Evolutionary conservation across 2,888 invertebrate species (phyloP).

Genomic region (Plagodis dolabraria): DNA sequence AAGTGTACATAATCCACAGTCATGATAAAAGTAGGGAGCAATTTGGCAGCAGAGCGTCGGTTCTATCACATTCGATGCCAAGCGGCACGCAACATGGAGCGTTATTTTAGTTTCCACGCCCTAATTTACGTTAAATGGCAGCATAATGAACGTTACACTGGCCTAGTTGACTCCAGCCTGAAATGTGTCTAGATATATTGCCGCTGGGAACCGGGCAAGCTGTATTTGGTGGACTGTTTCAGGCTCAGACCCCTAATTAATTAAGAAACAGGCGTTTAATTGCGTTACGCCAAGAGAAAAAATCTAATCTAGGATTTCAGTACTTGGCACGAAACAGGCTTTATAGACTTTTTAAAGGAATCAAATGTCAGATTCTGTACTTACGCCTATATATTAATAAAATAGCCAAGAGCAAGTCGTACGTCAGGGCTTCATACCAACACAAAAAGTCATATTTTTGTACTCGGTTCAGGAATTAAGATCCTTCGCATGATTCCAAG

Average conservation of each 20-base stretch:
- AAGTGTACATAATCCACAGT: slow-evolving; percentile 61
- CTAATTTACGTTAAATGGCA: slow-evolving; percentile 71
- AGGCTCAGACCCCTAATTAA: slow-evolving; percentile 17
- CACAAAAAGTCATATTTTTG: no score
- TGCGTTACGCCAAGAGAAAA: no score
- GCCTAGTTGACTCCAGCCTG: slow-evolving; percentile 40
- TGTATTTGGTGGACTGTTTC: slow-evolving; percentile 7
- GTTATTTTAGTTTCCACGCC: slow-evolving; percentile 64
- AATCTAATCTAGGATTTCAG: no score
- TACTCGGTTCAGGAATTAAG: no score
- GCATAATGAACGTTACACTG: slow-evolving; percentile 48
- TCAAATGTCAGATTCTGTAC: no score
- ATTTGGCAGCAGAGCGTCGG: slow-evolving; percentile 72
- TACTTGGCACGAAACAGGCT: no score
- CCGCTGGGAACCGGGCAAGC: slow-evolving; percentile 20
- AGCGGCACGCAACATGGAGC: slow-evolving; percentile 57
- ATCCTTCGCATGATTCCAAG: no score
- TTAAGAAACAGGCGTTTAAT: slow-evolving; percentile 11
- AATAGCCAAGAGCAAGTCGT: no score
- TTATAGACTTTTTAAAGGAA: no score
- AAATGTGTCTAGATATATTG: slow-evolving; percentile 43
- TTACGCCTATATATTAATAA: no score
- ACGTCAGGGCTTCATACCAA: no score
- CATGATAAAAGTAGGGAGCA: slow-evolving; percentile 75
- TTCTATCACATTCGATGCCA: slow-evolving; percentile 74